A percentile compares a stretch with the other conserved stretches of the same genome.
phyloP scores from a whole-genome alignment of 23 tunicate species.

The Trididemnum nubilum region DNA sequence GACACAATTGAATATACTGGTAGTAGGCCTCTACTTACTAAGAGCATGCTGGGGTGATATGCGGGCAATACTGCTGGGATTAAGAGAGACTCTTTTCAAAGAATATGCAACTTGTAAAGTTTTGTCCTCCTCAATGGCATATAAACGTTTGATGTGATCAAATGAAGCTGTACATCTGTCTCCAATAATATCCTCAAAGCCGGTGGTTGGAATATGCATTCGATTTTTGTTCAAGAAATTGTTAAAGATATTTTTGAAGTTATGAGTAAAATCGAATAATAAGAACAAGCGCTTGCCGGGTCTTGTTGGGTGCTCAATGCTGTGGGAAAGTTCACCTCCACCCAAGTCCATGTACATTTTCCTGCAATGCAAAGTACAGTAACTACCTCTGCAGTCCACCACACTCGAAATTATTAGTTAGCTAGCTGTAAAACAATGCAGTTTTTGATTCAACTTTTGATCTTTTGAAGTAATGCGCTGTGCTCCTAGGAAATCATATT shows the following conservation, averaged over 20 bases:
- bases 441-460: no score
- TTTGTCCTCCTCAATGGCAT: slow-evolving; percentile 10
- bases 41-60: slow-evolving; percentile 1
- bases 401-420: no score
- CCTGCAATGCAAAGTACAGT: slow-evolving; percentile 1
- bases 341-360: slow-evolving; percentile 10
- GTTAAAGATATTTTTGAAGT: neutral
- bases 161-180: neutral
- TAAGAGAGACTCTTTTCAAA: neutral
- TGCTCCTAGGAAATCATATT: no score
- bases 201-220: slow-evolving; percentile 4
- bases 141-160: neutral
- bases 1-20: neutral
- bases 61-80: slow-evolving; percentile 14
- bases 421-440: no score
- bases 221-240: slow-evolving; percentile 19
- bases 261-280: slow-evolving; percentile 3
- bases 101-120: neutral
- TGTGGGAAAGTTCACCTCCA: slow-evolving; percentile 12
- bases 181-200: neutral
- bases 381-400: no score
- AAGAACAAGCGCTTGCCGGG: slow-evolving; percentile 1
- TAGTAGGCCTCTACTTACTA: neutral
- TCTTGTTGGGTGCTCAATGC: slow-evolving; percentile 7
- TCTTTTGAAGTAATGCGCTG: no score